These are phyloP conservation scores for Phanerotoma sp. DNA, from an alignment of 2,888 invertebrate species.

Conservation along the genomic window DNA sequence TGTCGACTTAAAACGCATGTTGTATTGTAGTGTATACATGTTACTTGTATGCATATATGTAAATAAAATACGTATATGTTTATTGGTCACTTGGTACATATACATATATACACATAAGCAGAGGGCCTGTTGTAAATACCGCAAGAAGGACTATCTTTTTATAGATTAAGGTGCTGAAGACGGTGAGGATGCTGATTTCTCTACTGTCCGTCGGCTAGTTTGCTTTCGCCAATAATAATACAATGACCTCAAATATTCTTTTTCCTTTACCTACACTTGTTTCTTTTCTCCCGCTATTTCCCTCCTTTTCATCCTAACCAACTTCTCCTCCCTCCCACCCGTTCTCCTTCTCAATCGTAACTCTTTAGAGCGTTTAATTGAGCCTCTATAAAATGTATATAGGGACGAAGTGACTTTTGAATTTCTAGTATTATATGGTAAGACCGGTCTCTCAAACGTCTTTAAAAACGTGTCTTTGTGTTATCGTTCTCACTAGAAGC, in stretches of 20 bases:
- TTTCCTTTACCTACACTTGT: slow-evolving; percentile 1
- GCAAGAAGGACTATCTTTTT: slow-evolving; percentile 29
- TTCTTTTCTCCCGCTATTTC: too few species aligned
- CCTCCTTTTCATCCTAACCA: too few species aligned
- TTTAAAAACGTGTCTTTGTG: slow-evolving; percentile 12
- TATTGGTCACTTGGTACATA: slow-evolving; percentile 16
- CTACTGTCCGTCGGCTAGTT: slow-evolving; percentile 2
- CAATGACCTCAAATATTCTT: slow-evolving; percentile 4
- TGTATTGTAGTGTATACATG: slow-evolving; percentile 12
- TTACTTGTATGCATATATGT: slow-evolving; percentile 7
- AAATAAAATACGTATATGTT: slow-evolving; percentile 6
- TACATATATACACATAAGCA: too few species aligned
- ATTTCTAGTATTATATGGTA: not conserved
- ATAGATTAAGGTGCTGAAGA: slow-evolving; percentile 24
- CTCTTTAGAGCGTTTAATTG: slow-evolving; percentile 37
- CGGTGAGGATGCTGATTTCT: slow-evolving; percentile 5
- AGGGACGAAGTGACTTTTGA: slow-evolving; percentile 20
- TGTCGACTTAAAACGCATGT: slow-evolving; percentile 10
- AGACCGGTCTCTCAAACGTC: slow-evolving; percentile 4
- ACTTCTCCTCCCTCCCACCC: too few species aligned
- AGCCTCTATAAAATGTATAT: slow-evolving; percentile 36
- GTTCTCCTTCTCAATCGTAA: too few species aligned
- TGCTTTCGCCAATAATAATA: slow-evolving; percentile 18
- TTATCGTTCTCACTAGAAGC: slow-evolving; percentile 12
- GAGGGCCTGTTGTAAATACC: slow-evolving; percentile 47